Base-by-base conservation (phyloP, 1,140 invertebrate genomes). In the Pentalonia nigronervosa region DNA sequence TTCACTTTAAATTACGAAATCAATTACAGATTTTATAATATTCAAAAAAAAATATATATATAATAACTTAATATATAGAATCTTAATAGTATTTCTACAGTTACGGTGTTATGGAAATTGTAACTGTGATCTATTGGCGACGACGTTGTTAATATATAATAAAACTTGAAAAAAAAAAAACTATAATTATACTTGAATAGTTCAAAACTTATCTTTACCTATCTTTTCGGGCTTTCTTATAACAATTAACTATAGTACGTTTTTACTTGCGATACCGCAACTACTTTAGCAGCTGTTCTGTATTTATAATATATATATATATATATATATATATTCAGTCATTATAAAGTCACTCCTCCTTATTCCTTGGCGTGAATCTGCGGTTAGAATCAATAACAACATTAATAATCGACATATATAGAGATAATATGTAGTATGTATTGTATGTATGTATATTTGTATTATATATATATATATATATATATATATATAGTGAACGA, bases 321-420 rank as follows among this genome's bases (percentile, higher is more conserved):
- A 60, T 9, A 11, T 60, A 60, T 14, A 3, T 30, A 53, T 60
- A 60, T 60, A 60, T 25, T 4, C 30, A 30, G 56, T 60, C 11
- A 14, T 76, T 76, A 53, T 48, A 1, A 50, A 89, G 48, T 50
- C 50, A 47, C 87, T 88, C 86, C 86, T 88, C 30, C 60, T 67
- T 67, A 67, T 67, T 89, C 7, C 17, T 36, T 23, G 48, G 11
- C 48, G 34, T 7, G 20, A 30, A 36, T 34, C 48, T 21, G 3
- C 9, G n/a, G 25, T 3, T 25, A 89, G 34, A 50, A 53, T 53
- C 48, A 36, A 53, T 53, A 90, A 90, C 53, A 90, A 90, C 53
- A 60, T 60, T 90, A 67, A 88, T 88, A 60, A 90, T 60, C 21
- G 53, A 34, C 50, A 45, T 60, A 36, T 84, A 88, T 88, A 88